Conservation (phyloP, 2,113 vertebrate species). For the Lampris megalopsis region DNA sequence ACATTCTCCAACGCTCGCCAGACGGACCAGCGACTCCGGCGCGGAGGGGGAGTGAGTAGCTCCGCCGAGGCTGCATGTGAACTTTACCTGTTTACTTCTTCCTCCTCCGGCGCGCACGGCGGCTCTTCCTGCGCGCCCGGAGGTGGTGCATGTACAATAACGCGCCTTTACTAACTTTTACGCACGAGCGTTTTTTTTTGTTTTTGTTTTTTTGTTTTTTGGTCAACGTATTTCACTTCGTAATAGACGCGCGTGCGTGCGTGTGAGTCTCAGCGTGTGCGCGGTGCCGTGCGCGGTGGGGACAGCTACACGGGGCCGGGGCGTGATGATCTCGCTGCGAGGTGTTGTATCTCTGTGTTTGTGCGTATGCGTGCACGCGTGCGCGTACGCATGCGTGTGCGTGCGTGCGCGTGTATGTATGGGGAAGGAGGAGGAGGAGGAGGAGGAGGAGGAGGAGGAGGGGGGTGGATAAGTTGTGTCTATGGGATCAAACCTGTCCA, state of each 20-base stretch:
- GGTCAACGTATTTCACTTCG: neutral
- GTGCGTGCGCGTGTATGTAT: neutral
- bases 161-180: constrained; percentile 22
- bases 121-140: neutral
- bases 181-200: neutral
- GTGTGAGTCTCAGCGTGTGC: constrained; percentile 18
- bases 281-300: constrained; percentile 29
- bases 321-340: constrained; percentile 53
- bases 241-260: neutral
- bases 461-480: constrained; percentile 49
- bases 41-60: constrained; percentile 64
- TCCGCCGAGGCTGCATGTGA: constrained; percentile 26
- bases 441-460: neutral
- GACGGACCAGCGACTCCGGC: constrained; percentile 49
- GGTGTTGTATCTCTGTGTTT: constrained; percentile 38
- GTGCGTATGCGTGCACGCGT: constrained; percentile 15
- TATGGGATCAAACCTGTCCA: constrained; percentile 85
- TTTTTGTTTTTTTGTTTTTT: neutral
- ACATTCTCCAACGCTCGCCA: constrained; percentile 88
- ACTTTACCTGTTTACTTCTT: constrained; percentile 30
- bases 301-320: constrained; percentile 35
- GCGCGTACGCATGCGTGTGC: constrained; percentile 15
- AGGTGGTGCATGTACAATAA: constrained; percentile 17
- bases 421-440: constrained; percentile 2
- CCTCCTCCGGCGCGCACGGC: neutral